Evolutionary conservation across 2,888 invertebrate genomes (phyloP).

Genomic region (Orthosia gothica): DNA sequence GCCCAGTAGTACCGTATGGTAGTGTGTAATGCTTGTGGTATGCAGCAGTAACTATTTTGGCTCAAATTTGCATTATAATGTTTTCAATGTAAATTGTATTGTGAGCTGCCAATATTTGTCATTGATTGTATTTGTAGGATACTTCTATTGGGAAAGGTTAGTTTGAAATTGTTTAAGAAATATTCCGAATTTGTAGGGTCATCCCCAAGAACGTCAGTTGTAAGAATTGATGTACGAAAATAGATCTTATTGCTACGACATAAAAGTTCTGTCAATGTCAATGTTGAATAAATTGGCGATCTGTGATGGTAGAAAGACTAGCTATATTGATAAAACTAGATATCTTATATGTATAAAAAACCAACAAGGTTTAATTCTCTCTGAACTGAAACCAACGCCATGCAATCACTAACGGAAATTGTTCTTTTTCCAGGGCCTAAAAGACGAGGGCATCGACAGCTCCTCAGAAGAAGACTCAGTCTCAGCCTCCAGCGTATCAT

Average conservation of each 20-base stretch:
- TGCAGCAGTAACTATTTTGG: slow-evolving; percentile 47
- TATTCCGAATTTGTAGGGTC: background rate
- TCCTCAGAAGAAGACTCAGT: slow-evolving; percentile 89
- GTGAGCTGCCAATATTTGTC: slow-evolving; percentile 22
- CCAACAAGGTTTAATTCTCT: background rate
- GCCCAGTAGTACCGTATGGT: slow-evolving; percentile 28
- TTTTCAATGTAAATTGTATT: slow-evolving; percentile 36
- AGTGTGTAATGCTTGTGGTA: slow-evolving; percentile 27
- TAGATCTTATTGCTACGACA: background rate
- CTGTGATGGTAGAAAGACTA: background rate
- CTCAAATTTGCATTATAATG: slow-evolving; percentile 11
- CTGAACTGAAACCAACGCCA: background rate
- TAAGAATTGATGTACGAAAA: background rate
- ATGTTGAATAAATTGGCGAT: slow-evolving; percentile 4
- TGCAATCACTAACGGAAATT: background rate
- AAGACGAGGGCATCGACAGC: slow-evolving; percentile 91
- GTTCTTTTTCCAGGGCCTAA: slow-evolving; percentile 83
- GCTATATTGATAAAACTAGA: slow-evolving; percentile 2
- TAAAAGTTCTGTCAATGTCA: background rate
- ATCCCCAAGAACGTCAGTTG: background rate
- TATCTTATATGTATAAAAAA: background rate
- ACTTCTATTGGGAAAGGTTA: background rate
- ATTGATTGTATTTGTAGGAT: slow-evolving; percentile 20
- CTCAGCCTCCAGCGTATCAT: slow-evolving; percentile 86
- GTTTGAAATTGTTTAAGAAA: slow-evolving; percentile 3